Base-by-base conservation (phyloP, 2,113 vertebrate genomes). In the Pionites leucogaster region DNA sequence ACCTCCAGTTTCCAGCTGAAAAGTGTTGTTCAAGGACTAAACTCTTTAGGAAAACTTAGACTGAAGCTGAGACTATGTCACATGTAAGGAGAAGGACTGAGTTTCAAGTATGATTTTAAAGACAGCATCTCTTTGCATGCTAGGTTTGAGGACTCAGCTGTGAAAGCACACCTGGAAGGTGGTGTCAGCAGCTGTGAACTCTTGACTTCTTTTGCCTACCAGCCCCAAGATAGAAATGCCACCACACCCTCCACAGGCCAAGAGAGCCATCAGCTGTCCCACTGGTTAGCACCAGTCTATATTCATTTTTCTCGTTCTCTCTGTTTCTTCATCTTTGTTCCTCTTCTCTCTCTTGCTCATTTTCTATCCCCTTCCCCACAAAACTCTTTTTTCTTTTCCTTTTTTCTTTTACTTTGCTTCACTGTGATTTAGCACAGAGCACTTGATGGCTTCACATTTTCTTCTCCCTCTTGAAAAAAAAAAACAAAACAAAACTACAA, bases 11-110 rank as follows among this genome's bases (percentile, higher is more conserved):
- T 89, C 80, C 74, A 84, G 65, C 65, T 92, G 35, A 50, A 82
- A 89, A 81, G 64, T 0, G 0, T 67, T 81, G 37, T 33, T 68
- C 22, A 79, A 85, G 69, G 47, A 42, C 39, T 64, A 7, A 15
- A 47, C 77, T 87, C 60, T 92, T 95, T 4, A 92, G 83, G 93
- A 87, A 88, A 81, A 63, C 27, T 86, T 23, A 31, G n/a, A 81
- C 55, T 35, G 64, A 92, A 90, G 24, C 37, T 0, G 6, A 81
- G 85, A 39, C 75, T 4, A 2, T 44, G 60, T 60, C 52, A 67
- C 1, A 0, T 76, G 5, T 50, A 57, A 75, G 50, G 50, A 74
- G 53, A 18, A 11, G 9, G 15, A 77, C 17, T 74, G 50, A 60
- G 60, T 82, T 83, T 83, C 31, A 64, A 86, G 20, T 29, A 10